phyloP scores from a whole-genome alignment of 2,113 vertebrate genomes.

The Mugil cephalus region DNA sequence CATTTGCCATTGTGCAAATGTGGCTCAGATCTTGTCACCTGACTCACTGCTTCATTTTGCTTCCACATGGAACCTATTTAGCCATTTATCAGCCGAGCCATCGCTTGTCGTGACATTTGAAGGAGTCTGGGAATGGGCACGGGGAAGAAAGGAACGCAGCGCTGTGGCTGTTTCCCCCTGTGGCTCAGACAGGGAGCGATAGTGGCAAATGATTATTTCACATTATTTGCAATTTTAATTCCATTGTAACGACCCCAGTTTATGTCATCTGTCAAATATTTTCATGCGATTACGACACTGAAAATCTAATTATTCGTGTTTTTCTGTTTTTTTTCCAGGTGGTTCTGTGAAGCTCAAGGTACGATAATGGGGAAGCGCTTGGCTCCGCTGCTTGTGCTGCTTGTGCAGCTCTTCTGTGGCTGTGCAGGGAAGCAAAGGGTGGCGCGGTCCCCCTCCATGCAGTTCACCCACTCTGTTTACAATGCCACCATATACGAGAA shows the following conservation, averaged over 20 bases:
- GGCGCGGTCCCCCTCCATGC: conserved; percentile 80
- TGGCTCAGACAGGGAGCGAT: background rate
- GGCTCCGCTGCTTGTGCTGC: conserved; percentile 86
- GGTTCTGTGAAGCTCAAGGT: conserved; percentile 82
- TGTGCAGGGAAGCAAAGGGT: conserved; percentile 85
- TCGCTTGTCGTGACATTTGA: conserved; percentile 48
- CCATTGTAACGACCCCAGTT: background rate
- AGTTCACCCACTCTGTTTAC: conserved; percentile 92
- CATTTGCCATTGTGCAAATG: conserved; percentile 45
- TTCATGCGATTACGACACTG: background rate
- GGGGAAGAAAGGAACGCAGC: conserved; percentile 10
- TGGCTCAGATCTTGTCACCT: conserved; percentile 44
- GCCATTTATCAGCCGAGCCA: conserved; percentile 46
- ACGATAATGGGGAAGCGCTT: conserved; percentile 89
- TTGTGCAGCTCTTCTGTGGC: conserved; percentile 87
- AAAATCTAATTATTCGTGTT: background rate
- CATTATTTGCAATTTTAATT: background rate
- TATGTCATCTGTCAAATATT: background rate
- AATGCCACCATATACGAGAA: conserved; percentile 97
- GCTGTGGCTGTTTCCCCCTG: background rate
- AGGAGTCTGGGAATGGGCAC: conserved; percentile 31
- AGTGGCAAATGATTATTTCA: background rate
- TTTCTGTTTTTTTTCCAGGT: conserved; percentile 76
- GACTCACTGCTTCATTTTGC: conserved; percentile 49
- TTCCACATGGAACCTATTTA: conserved; percentile 55